Base-by-base conservation (phyloP, 2,888 invertebrate genomes). In the Vesta saturnalis region DNA sequence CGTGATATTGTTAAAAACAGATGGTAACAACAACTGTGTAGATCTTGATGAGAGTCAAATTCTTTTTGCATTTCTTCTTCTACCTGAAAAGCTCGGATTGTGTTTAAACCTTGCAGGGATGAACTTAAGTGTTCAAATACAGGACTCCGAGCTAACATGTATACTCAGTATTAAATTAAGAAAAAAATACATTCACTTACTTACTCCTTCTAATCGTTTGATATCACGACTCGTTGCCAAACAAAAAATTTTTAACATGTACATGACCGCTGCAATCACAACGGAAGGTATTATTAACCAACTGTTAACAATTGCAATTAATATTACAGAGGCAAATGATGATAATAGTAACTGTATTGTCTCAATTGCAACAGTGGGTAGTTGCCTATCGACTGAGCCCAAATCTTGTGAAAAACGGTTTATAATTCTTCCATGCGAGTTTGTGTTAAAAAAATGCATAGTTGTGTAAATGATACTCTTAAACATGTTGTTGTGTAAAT, bases 61-160 rank as follows among this genome's bases (percentile, higher is more conserved):
- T 82, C 94, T 23, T 88, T 85, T 52, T 90, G 89, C 54, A 97
- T 90, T 19, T 92, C 89, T 60, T 90, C 88, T 80, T 95, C 92
- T 0, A 94, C 94, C 5, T 90, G 89, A 80, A 94, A 96, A 0
- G 96, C 92, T n/a, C n/a, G n/a, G n/a, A n/a, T n/a, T n/a, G n/a
- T n/a, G n/a, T n/a, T n/a, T n/a, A n/a, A n/a, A n/a, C n/a, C n/a
- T n/a, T n/a, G n/a, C n/a, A n/a, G n/a, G n/a, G n/a, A n/a, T n/a
- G n/a, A n/a, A n/a, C n/a, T 94, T 77, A 98, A 85, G 80, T 97
- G 97, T 1, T 94, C 93, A 85, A 96, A 98, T n/a, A 99, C 94
- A 0, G 98, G 97, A 77, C 96, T 96, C 69, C 96, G 91, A 72
- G 95, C 95, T 95, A 85, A n/a, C n/a, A 54, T 83, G n/a, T n/a